Percentiles rank a stretch among this genome's conserved stretches.
Conservation (phyloP, 2,797 vertebrate genomes). For the Girardinus metallicus region DNA sequence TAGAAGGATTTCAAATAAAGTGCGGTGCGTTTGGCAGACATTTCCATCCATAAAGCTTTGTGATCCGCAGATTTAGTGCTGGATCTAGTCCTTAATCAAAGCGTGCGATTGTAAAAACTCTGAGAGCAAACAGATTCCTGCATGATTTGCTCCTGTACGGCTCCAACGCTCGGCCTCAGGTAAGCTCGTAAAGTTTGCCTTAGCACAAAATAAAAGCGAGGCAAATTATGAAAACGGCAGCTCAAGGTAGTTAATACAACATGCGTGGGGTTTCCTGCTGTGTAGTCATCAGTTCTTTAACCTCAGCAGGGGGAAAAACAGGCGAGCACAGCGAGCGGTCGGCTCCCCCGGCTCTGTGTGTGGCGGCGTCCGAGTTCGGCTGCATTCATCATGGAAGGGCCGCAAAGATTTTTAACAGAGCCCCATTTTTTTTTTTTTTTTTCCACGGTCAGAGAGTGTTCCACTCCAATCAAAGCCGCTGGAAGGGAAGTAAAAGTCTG, state of each 20-base stretch:
- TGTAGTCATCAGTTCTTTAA: slow-evolving; percentile 65
- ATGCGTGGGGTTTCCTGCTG: slow-evolving; percentile 39
- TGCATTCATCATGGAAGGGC: slow-evolving; percentile 40
- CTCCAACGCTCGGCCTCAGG: slow-evolving; percentile 54
- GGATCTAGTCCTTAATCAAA: background rate
- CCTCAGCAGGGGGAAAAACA: slow-evolving; percentile 39
- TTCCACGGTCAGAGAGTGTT: slow-evolving; percentile 52
- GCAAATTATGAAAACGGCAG: slow-evolving; percentile 64
- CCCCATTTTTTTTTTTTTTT: background rate
- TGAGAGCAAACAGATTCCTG: slow-evolving; percentile 49
- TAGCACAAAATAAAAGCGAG: slow-evolving; percentile 58
- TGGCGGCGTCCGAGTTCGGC: slow-evolving; percentile 59
- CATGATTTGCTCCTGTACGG: slow-evolving; percentile 19
- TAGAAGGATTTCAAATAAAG: background rate
- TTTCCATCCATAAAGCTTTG: background rate
- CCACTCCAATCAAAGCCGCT: slow-evolving; percentile 64
- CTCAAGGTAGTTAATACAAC: slow-evolving; percentile 60
- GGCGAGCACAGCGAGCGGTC: slow-evolving; percentile 20
- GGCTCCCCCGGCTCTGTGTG: slow-evolving; percentile 61
- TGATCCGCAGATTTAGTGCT: background rate
- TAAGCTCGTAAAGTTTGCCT: slow-evolving; percentile 63
- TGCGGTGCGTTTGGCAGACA: background rate
- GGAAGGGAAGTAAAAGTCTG: slow-evolving; percentile 57
- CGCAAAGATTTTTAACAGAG: slow-evolving; percentile 41
- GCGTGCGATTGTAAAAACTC: slow-evolving; percentile 14